A percentile compares a stretch with the other conserved stretches of the same genome.
phyloP scores from a whole-genome alignment of 30 jellyfish, hydroid and myxozoan genomes.

The Mastigias papua region DNA sequence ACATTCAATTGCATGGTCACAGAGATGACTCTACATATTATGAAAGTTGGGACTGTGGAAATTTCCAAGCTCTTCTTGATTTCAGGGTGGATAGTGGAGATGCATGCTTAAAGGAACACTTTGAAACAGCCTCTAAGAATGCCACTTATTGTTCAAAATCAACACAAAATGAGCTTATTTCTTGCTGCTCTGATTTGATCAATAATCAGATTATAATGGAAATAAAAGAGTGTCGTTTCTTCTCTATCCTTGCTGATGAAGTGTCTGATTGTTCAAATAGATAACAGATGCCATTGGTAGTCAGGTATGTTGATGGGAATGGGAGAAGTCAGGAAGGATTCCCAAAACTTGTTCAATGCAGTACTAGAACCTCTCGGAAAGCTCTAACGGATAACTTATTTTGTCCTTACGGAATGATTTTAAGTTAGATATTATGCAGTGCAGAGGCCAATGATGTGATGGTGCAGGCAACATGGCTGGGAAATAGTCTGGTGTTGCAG shows the following conservation, averaged over 20 bases:
- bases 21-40: constrained; percentile 28
- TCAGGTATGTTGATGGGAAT: constrained; percentile 22
- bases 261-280: constrained; percentile 20
- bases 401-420: not conserved
- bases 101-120: constrained; percentile 16
- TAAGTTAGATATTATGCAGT: not conserved
- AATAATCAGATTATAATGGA: constrained; percentile 2
- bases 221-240: constrained; percentile 18
- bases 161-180: constrained; percentile 24
- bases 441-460: constrained; percentile 13
- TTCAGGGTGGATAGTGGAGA: constrained; percentile 33
- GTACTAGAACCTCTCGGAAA: not conserved
- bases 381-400: constrained; percentile 8
- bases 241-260: constrained; percentile 29
- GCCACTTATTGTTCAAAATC: constrained; percentile 43
- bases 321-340: constrained; percentile 6
- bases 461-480: constrained; percentile 47
- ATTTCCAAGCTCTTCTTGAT: constrained; percentile 40
- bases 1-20: constrained; percentile 42
- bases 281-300: constrained; percentile 30
- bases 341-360: not conserved
- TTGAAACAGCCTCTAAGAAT: constrained; percentile 25
- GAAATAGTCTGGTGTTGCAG: constrained; percentile 33
- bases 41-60: constrained; percentile 25
- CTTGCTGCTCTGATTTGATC: constrained; percentile 26